phyloP scores from a whole-genome alignment of 1,140 invertebrate species.

The Zaprionus kolodkinae region DNA sequence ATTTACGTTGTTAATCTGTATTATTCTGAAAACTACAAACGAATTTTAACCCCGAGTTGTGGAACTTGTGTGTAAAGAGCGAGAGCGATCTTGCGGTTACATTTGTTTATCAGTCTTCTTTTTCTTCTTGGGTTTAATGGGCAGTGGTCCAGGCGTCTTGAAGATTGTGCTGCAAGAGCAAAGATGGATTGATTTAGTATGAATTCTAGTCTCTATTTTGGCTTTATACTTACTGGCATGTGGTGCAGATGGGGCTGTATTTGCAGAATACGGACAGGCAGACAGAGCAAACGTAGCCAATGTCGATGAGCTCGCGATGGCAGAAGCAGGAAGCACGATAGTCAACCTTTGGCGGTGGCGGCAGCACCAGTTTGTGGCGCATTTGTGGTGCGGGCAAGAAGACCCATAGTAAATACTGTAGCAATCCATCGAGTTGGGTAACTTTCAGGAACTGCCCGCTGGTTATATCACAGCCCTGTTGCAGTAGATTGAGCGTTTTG shows the following conservation, averaged over 20 bases:
- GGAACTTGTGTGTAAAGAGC: slow-evolving; percentile 4
- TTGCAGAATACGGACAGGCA: slow-evolving; percentile 99
- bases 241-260: slow-evolving; percentile 98
- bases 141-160: slow-evolving; percentile 87
- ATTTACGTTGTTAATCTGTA: not conserved
- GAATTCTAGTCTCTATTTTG: too few species aligned
- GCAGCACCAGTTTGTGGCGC: slow-evolving; percentile 93
- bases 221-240: slow-evolving; percentile 93
- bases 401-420: slow-evolving; percentile 98
- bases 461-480: slow-evolving; percentile 98
- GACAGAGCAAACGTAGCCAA: slow-evolving; percentile 98
- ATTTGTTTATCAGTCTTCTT: slow-evolving; percentile 84
- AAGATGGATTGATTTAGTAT: slow-evolving; percentile 66
- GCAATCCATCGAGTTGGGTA: slow-evolving; percentile 91
- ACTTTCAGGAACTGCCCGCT: slow-evolving; percentile 94
- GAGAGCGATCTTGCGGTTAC: slow-evolving; percentile 15
- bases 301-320: slow-evolving; percentile 97
- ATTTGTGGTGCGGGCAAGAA: slow-evolving; percentile 94
- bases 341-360: slow-evolving; percentile 95
- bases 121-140: slow-evolving; percentile 88
- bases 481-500: slow-evolving; percentile 94
- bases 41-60: not conserved
- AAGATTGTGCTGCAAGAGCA: slow-evolving; percentile 88
- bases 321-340: slow-evolving; percentile 99
- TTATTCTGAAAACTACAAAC: not conserved